Evolutionary conservation across 2,797 vertebrate species (phyloP).

Genomic region (Mionectes olivaceus): DNA sequence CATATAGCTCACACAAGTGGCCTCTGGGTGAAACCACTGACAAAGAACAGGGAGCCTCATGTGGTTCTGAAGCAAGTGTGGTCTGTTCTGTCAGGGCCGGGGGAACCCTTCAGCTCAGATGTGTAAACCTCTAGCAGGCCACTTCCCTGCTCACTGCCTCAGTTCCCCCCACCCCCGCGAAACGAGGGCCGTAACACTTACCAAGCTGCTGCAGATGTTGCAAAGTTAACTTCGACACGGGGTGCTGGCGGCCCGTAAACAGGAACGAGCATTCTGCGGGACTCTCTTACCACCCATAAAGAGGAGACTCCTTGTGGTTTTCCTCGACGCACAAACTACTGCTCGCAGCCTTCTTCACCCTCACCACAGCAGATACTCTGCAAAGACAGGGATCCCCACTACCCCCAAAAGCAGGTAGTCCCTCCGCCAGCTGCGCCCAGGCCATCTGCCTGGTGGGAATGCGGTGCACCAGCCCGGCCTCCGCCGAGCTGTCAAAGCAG

Average conservation of each 20-base stretch:
- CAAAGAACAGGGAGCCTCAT: not conserved
- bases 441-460: not conserved
- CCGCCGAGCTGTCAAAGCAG: constrained; percentile 46
- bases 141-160: rapidly evolving
- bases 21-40: not conserved
- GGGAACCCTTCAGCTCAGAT: not conserved
- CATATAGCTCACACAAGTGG: not conserved
- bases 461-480: not conserved
- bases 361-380: not conserved
- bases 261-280: not conserved
- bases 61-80: not conserved
- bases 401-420: not conserved
- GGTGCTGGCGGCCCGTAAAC: not conserved
- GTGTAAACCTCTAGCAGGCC: not conserved
- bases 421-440: not conserved
- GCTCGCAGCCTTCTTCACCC: not conserved
- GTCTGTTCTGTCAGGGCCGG: not conserved
- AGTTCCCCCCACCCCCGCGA: not conserved
- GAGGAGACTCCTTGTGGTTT: not conserved
- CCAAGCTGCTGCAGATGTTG: not conserved
- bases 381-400: not conserved
- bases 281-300: not conserved
- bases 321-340: not conserved
- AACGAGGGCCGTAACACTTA: not conserved
- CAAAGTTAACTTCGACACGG: not conserved